phyloP scores from a whole-genome alignment of 2,888 invertebrate genomes.

The Hyles lineata region DNA sequence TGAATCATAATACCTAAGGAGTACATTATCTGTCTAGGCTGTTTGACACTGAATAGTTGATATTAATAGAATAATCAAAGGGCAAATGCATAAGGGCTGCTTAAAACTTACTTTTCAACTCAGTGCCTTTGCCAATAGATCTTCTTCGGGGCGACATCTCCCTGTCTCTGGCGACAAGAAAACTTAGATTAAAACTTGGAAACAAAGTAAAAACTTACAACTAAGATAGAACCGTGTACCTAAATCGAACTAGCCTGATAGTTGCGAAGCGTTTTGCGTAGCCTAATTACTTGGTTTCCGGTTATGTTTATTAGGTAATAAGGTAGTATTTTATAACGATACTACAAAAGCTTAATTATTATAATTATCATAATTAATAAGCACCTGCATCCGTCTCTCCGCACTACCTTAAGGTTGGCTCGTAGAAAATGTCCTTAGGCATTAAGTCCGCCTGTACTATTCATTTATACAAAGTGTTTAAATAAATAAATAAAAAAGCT shows the following conservation, averaged over 20 bases:
- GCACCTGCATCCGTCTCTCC: no score
- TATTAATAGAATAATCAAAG: background rate
- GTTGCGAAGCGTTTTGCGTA: background rate
- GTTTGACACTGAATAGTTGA: no score
- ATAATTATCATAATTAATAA: no score
- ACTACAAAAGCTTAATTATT: background rate
- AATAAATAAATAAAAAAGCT: no score
- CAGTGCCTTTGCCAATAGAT: constrained; percentile 78
- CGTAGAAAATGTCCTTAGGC: no score
- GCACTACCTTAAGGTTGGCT: no score
- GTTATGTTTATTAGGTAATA: background rate
- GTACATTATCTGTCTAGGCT: no score
- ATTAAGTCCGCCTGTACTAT: no score
- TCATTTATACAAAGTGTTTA: no score
- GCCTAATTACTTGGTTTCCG: background rate
- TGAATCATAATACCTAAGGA: no score
- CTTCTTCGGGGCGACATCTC: constrained; percentile 86
- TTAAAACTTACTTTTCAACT: constrained; percentile 78
- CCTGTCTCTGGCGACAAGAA: constrained; percentile 85
- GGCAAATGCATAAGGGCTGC: background rate
- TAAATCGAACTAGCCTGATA: constrained; percentile 29
- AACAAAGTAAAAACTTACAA: constrained; percentile 40
- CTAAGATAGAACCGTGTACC: constrained; percentile 35
- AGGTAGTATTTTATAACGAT: background rate
- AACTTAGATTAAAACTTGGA: constrained; percentile 81